A percentile compares a stretch with the other conserved stretches of the same genome.
Evolutionary conservation across 2,888 invertebrate species (phyloP).

Genomic region (Cartodere bifasciata): DNA sequence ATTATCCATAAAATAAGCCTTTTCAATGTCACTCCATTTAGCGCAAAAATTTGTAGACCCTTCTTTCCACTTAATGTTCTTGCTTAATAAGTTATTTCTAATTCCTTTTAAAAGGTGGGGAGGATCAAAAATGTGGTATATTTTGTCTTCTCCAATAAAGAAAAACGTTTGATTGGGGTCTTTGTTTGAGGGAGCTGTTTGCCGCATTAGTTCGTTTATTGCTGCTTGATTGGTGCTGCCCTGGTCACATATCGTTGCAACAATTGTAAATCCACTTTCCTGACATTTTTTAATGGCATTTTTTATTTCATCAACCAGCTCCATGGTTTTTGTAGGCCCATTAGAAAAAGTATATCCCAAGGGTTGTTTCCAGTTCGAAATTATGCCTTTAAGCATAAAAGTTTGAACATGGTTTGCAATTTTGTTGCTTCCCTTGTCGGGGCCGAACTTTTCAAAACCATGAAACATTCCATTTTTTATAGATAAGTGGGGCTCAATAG

Average conservation of each 20-base stretch:
- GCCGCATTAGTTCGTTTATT: conserved; percentile 6
- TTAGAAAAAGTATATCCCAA: conserved; percentile 7
- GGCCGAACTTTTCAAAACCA: too few species aligned
- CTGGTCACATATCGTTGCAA: conserved; percentile 8
- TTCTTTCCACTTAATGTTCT: too few species aligned
- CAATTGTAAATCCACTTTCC: conserved; percentile 6
- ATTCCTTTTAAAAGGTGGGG: too few species aligned
- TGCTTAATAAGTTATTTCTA: too few species aligned
- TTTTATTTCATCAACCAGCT: conserved; percentile 4
- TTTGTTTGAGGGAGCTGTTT: neutral
- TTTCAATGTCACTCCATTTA: too few species aligned
- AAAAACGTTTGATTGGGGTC: neutral
- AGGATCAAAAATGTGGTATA: conserved; percentile 10
- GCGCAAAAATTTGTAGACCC: too few species aligned
- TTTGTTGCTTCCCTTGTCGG: too few species aligned
- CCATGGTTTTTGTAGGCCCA: conserved; percentile 2
- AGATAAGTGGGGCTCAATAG: too few species aligned
- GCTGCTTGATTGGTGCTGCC: conserved; percentile 3
- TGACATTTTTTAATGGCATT: conserved; percentile 1
- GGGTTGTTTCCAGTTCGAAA: conserved; percentile 10
- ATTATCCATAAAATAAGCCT: too few species aligned
- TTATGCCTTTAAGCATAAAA: conserved; percentile 12
- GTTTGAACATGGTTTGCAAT: conserved; percentile 12
- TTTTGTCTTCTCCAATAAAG: conserved; percentile 3
- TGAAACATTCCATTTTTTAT: too few species aligned